Conservation (phyloP, 1,140 invertebrate species). For the Episyrphus balteatus region DNA sequence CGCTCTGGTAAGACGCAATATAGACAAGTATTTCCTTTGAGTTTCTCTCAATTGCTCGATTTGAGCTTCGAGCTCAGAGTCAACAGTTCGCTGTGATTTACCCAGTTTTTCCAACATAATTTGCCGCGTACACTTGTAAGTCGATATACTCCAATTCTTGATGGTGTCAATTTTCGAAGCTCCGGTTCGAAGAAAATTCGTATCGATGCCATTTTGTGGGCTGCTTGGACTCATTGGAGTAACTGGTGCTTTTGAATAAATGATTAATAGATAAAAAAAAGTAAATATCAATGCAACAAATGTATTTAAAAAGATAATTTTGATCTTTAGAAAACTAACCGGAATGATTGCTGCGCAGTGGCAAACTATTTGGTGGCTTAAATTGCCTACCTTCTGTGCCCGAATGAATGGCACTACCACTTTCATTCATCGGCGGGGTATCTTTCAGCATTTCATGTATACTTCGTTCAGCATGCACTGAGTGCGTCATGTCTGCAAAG, state of each 20-base stretch:
- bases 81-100: conserved; percentile 74
- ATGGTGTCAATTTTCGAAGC: conserved; percentile 76
- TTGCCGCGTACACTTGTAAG: conserved; percentile 94
- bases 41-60: conserved; percentile 87
- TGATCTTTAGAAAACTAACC: conserved; percentile 11
- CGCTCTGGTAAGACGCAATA: conserved; percentile 72
- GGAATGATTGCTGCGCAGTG: conserved; percentile 39
- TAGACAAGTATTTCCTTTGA: conserved; percentile 85
- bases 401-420: conserved; percentile 60
- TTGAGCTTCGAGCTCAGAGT: conserved; percentile 77
- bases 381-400: conserved; percentile 44
- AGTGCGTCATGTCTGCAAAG: conserved; percentile 30
- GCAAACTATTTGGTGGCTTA: conserved; percentile 28
- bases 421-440: conserved; percentile 66
- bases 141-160: conserved; percentile 93
- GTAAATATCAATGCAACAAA: conserved; percentile 4
- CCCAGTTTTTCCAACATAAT: conserved; percentile 90
- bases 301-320: too few relatives aligned
- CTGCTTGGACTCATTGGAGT: conserved; percentile 39
- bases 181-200: conserved; percentile 46
- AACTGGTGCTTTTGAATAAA: conserved; percentile 14
- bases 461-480: conserved; percentile 49
- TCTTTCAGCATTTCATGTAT: conserved; percentile 83
- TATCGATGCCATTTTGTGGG: conserved; percentile 43
- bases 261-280: conserved; percentile 10